Base-by-base conservation (phyloP, 2,113 vertebrate genomes). In the Rhipidura dahli region DNA sequence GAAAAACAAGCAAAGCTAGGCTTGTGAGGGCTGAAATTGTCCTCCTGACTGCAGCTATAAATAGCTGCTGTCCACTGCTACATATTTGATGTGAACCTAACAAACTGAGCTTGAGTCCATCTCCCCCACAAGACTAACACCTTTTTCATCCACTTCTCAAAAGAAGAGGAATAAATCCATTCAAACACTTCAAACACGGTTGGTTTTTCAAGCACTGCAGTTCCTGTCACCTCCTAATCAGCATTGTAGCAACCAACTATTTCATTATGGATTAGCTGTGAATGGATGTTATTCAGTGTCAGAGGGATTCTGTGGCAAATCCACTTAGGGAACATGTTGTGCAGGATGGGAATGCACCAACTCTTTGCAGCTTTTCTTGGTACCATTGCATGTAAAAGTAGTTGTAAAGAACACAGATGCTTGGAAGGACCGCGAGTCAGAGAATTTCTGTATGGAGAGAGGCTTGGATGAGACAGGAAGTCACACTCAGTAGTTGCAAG, bases 401-500 rank as follows among this genome's bases (percentile, higher is more conserved):
- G 15, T 35, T 56, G 42, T 51, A 73, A 68, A 89, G 13, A 23
- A 35, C 23, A 20, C 5, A 60, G 14, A 16, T 70, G 6, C 6
- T 57, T 69, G 35, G 13, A 86, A 83, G 9, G 20, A 44, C 33
- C 10, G 16, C 31, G 45, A 65, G 27, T 17, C 13, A 83, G 19
- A 59, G n/a, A 68, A 65, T 28, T 50, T 47, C 18, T 50, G 7
- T 10, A 4, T 19, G 28, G 27, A 56, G 60, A 44, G 49, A 47
- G 13, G 17, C 13, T 35, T n/a, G 17, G 42, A 8, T 13, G 39
- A 39, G 30, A 51, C 44, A 70, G 26, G 35, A 76, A 51, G 10
- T 44, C 33, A 80, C 2, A 26, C 7, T 53, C 7, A 16, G 35
- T 31, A 53, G 6, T 0, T 61, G 27, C 1, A 0, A 24, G 7